A percentile compares a stretch with the other conserved stretches of the same genome.
phyloP scores from a whole-genome alignment of 2,888 invertebrate genomes.

The Actias luna region DNA sequence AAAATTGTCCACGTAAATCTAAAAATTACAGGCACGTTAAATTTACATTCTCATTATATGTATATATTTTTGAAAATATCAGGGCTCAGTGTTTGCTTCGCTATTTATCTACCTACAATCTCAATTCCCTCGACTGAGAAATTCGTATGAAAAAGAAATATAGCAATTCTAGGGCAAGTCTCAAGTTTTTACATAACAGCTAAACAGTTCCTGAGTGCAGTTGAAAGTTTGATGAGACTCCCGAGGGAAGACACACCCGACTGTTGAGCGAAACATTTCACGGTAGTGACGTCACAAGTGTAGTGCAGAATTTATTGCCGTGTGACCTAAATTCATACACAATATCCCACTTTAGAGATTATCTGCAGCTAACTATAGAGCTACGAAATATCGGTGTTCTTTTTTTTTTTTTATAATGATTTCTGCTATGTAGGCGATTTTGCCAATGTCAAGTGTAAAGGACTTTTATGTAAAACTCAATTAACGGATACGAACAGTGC shows the following conservation, averaged over 20 bases:
- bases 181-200: neutral
- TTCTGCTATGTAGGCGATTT: no score
- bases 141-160: neutral
- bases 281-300: neutral
- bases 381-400: no score
- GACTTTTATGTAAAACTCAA: no score
- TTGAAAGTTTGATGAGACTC: constrained; percentile 1
- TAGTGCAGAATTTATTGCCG: neutral
- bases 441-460: no score
- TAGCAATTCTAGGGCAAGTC: neutral
- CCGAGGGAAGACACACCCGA: neutral
- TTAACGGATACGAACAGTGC: no score
- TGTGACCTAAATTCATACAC: constrained; percentile 1
- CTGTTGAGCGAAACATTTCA: neutral
- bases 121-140: neutral
- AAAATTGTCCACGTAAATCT: no score
- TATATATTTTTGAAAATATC: no score
- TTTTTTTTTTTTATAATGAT: no score
- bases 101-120: neutral
- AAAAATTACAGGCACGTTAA: no score
- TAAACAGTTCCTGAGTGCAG: neutral
- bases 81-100: no score
- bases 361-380: neutral
- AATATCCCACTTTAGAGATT: neutral
- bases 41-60: no score